Evolutionary conservation across 1,140 invertebrate species (phyloP).

Genomic region (Phenacoccus solenopsis): DNA sequence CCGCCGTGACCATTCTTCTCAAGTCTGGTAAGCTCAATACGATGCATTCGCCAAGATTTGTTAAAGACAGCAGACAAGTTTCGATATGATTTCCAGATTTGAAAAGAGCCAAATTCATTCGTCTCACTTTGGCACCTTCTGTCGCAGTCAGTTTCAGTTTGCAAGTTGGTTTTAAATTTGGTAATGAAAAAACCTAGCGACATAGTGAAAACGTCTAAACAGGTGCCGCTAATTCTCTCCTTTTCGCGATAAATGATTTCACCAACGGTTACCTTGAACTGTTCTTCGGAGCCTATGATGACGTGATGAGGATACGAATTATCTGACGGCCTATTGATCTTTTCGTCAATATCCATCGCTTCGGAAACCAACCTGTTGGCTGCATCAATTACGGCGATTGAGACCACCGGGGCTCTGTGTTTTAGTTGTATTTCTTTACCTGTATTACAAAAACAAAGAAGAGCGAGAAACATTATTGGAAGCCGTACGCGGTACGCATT

Average conservation of each 20-base stretch:
- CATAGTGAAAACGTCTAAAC: not conserved
- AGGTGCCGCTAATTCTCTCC: no score
- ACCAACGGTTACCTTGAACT: conserved; percentile 61
- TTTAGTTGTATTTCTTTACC: conserved; percentile 95
- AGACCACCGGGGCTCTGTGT: conserved; percentile 87
- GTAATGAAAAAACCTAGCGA: conserved; percentile 78
- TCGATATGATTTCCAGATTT: conserved; percentile 45
- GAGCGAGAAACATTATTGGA: no score
- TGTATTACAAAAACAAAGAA: conserved; percentile 24
- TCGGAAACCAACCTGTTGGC: conserved; percentile 60
- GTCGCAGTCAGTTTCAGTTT: conserved; percentile 94
- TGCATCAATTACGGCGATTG: conserved; percentile 81
- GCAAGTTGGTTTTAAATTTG: conserved; percentile 79
- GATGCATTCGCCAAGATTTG: conserved; percentile 85
- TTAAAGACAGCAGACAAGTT: conserved; percentile 76
- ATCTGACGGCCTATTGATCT: conserved; percentile 36
- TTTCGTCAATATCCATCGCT: conserved; percentile 55
- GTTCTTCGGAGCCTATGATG: conserved; percentile 89
- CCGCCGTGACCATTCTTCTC: conserved; percentile 69
- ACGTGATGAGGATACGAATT: conserved; percentile 61
- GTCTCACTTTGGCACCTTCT: conserved; percentile 77
- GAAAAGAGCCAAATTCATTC: conserved; percentile 71
- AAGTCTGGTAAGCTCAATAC: conserved; percentile 79
- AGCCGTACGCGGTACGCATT: no score
- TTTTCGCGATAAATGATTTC: no score